phyloP scores from a whole-genome alignment of 2,888 invertebrate genomes.

The Drosophila bunnanda region DNA sequence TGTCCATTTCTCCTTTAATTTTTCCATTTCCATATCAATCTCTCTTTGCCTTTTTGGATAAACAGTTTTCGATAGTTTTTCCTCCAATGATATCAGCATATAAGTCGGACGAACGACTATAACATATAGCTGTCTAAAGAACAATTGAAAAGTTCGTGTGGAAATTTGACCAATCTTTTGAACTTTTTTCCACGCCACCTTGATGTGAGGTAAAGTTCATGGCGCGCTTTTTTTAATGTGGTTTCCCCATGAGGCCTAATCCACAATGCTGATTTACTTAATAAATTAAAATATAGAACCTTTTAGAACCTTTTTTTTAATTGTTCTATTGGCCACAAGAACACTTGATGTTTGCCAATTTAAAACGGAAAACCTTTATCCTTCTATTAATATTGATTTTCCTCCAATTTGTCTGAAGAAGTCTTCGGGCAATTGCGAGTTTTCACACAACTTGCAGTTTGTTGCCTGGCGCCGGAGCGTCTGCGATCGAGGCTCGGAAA shows the following conservation, averaged over 20 bases:
- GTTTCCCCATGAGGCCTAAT: conserved; percentile 5
- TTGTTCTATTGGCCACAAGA: background rate
- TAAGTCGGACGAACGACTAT: background rate
- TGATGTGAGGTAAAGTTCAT: conserved; percentile 2
- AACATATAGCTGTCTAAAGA: background rate
- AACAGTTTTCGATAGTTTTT: background rate
- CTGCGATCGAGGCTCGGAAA: conserved; percentile 16
- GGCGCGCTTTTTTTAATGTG: conserved; percentile 5
- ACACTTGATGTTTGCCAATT: background rate
- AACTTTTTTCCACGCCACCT: conserved; percentile 10
- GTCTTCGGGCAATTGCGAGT: conserved; percentile 55
- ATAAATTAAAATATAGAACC: background rate
- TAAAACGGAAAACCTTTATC: background rate
- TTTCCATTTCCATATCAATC: background rate
- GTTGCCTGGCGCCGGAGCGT: conserved; percentile 57
- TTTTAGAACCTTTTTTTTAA: background rate
- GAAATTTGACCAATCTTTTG: background rate
- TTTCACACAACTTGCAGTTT: conserved; percentile 59
- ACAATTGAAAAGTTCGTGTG: no score
- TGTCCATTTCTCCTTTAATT: background rate
- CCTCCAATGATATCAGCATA: background rate
- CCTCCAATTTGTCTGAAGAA: conserved; percentile 21
- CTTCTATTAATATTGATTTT: background rate
- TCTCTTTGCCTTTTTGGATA: background rate
- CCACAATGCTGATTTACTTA: background rate